phyloP scores from a whole-genome alignment of 53 echinoderm and acorn worm species.

The Henricia sp. region DNA sequence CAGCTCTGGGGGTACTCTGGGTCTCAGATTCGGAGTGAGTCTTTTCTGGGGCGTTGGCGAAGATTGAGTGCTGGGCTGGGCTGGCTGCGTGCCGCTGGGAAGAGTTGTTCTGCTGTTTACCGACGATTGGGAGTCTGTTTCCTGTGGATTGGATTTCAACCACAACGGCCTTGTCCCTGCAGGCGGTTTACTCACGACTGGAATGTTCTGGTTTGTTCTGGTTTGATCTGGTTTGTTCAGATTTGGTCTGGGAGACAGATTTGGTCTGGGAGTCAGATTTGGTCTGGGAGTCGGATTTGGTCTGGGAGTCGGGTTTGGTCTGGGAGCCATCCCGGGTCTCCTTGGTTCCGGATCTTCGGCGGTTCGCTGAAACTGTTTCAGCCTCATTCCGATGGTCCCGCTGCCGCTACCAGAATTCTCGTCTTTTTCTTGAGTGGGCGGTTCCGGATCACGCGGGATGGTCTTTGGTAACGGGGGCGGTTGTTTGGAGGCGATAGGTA shows the following conservation, averaged over 20 bases:
- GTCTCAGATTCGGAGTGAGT: background rate
- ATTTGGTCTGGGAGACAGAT: background rate
- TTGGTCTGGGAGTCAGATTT: background rate
- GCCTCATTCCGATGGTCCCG: background rate
- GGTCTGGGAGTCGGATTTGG: background rate
- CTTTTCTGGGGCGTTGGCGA: background rate
- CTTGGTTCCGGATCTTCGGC: background rate
- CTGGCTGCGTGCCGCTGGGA: too few species aligned
- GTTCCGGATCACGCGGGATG: background rate
- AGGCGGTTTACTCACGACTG: too few species aligned
- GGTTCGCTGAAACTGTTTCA: slow-evolving; percentile 3
- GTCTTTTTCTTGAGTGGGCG: background rate
- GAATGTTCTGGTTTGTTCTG: background rate
- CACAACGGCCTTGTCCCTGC: too few species aligned
- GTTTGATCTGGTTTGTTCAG: background rate
- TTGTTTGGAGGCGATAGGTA: background rate
- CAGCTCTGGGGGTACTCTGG: background rate
- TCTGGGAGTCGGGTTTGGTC: background rate
- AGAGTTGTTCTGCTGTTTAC: background rate
- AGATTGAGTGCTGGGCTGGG: background rate
- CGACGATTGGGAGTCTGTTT: background rate
- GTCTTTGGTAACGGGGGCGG: slow-evolving; percentile 40
- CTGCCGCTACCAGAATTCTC: slow-evolving; percentile 8
- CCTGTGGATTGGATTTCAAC: background rate
- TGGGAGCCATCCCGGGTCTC: background rate